Percentiles rank a stretch among this genome's conserved stretches.
These are phyloP conservation scores for Apogon talboti DNA, from an alignment of 2,797 vertebrate genomes.

Conservation along the genomic window DNA sequence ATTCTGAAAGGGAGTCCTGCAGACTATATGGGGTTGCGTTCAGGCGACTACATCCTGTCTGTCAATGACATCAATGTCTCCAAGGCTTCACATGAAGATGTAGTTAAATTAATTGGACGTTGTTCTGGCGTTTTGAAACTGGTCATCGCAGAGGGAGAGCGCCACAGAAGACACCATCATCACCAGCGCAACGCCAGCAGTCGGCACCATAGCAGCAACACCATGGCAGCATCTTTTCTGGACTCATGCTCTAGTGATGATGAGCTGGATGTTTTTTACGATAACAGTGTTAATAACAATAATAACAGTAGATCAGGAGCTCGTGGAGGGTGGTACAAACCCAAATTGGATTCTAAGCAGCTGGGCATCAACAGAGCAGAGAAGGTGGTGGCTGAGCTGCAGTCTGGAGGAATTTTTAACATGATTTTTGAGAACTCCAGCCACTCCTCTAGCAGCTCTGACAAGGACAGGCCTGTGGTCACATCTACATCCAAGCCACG, in stretches of 20 bases:
- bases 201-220: slow-evolving; percentile 69
- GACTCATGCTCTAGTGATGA: slow-evolving; percentile 97
- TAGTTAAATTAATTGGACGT: slow-evolving; percentile 95
- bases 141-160: slow-evolving; percentile 87
- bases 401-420: slow-evolving; percentile 95
- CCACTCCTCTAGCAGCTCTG: slow-evolving; percentile 84
- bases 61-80: slow-evolving; percentile 96
- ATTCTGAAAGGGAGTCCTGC: slow-evolving; percentile 95
- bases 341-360: slow-evolving; percentile 91
- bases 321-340: slow-evolving; percentile 88
- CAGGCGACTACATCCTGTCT: slow-evolving; percentile 93
- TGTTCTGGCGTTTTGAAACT: slow-evolving; percentile 94
- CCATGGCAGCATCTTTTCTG: slow-evolving; percentile 66
- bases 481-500: slow-evolving; percentile 76
- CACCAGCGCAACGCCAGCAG: slow-evolving; percentile 57
- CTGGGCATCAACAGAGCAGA: slow-evolving; percentile 96
- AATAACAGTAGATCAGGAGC: slow-evolving; percentile 70
- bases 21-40: slow-evolving; percentile 91
- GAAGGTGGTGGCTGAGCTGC: slow-evolving; percentile 95
- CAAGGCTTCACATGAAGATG: slow-evolving; percentile 95
- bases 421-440: slow-evolving; percentile 96
- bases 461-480: slow-evolving; percentile 76
- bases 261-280: slow-evolving; percentile 86
- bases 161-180: slow-evolving; percentile 71
- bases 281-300: slow-evolving; percentile 70